Evolutionary conservation across 2,113 vertebrate genomes (phyloP).

Genomic region (cattle (Bos taurus)): DNA sequence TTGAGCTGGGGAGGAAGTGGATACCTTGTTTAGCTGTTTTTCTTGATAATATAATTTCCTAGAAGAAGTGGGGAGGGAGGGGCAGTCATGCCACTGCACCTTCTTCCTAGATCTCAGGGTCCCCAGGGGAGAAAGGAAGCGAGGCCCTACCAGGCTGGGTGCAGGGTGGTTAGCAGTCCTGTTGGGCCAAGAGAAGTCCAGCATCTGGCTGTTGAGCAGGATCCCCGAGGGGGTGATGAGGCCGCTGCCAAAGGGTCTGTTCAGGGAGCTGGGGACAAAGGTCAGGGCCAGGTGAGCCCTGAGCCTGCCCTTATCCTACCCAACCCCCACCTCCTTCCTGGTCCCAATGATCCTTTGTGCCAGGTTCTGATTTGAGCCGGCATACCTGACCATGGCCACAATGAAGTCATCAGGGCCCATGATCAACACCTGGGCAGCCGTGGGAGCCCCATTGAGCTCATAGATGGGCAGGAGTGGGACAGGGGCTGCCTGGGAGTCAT

Average conservation of each 20-base stretch:
- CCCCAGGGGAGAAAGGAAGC: not conserved
- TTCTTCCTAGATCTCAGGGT: not conserved
- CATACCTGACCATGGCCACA: conserved; percentile 93
- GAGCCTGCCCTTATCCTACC: not conserved
- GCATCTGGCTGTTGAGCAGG: conserved; percentile 96
- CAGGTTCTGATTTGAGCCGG: not conserved
- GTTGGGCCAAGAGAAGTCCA: conserved; percentile 96
- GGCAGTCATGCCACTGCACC: not conserved
- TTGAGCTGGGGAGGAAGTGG: not conserved
- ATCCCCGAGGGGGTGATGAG: conserved; percentile 94
- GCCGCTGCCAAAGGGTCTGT: conserved; percentile 94
- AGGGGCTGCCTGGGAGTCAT: conserved; percentile 85
- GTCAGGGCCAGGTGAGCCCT: not conserved
- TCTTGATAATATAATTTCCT: not conserved
- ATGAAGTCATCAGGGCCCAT: conserved; percentile 98
- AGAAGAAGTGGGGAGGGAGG: not conserved
- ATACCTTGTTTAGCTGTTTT: not conserved
- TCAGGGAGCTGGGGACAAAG: conserved; percentile 87
- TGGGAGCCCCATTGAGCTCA: conserved; percentile 78
- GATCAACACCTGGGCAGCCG: conserved; percentile 92
- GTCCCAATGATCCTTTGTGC: not conserved
- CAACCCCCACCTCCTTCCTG: not conserved
- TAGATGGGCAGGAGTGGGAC: conserved; percentile 80
- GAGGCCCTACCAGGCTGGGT: conserved; percentile 81
- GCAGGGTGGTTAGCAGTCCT: conserved; percentile 83